A percentile compares a stretch with the other conserved stretches of the same genome.
Evolutionary conservation across 2,797 vertebrate genomes (phyloP).

Genomic region (Coilia nasus): DNA sequence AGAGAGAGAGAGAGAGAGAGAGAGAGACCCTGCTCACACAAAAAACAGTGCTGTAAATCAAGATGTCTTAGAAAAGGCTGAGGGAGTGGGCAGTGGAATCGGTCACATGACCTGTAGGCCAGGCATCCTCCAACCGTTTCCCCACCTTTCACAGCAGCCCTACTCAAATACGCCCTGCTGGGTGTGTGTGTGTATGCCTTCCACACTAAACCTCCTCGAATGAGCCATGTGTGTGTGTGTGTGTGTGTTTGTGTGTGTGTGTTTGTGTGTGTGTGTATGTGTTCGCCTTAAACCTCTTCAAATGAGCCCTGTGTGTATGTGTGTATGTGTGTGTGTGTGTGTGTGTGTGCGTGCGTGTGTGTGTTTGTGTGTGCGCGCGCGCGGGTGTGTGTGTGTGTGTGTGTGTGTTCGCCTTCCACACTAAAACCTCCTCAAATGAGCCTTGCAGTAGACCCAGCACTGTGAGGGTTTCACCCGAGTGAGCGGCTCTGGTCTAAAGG

Average conservation of each 20-base stretch:
- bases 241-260: no score
- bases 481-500: not conserved
- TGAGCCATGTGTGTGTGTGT: not conserved
- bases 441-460: not conserved
- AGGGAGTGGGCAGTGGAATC: constrained; percentile 54
- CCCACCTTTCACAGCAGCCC: constrained; percentile 50
- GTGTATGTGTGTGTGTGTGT: constrained; percentile 26
- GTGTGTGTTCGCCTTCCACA: no score
- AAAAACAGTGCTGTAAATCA: constrained; percentile 67
- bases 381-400: no score
- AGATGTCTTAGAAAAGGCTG: constrained; percentile 61
- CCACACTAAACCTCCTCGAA: not conserved
- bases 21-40: constrained; percentile 39
- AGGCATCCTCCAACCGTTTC: constrained; percentile 29
- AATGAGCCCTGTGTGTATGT: not conserved
- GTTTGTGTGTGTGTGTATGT: not conserved
- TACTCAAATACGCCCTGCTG: constrained; percentile 44
- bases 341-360: constrained; percentile 33
- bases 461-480: not conserved
- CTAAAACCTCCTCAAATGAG: no score
- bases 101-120: constrained; percentile 42
- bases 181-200: no score
- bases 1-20: no score
- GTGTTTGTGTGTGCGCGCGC: not conserved
- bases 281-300: no score